phyloP scores from a whole-genome alignment of 2,797 vertebrate species.

The Anniella stebbinsi region DNA sequence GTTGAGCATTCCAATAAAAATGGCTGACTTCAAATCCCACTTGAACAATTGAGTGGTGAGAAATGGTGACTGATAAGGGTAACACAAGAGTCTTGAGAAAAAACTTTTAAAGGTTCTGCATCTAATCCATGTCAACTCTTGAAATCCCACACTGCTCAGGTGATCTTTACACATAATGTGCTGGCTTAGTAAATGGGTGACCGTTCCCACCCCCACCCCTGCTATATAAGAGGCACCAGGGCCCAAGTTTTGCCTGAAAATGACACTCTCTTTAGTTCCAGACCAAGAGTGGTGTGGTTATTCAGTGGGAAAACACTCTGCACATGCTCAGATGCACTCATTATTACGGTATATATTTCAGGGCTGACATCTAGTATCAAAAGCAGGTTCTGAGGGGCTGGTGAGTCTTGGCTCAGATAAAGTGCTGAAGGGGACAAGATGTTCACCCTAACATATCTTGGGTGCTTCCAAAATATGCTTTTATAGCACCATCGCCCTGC shows the following conservation, averaged over 20 bases:
- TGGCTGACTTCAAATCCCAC: slow-evolving; percentile 39
- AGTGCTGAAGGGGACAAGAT: not conserved
- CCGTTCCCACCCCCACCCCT: no score
- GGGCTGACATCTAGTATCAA: not conserved
- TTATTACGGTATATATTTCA: not conserved
- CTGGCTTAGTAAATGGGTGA: not conserved
- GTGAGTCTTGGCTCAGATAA: not conserved
- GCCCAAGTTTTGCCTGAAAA: not conserved
- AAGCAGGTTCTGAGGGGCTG: not conserved
- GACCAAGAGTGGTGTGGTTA: not conserved
- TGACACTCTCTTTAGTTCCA: not conserved
- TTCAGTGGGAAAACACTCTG: not conserved
- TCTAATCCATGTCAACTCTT: not conserved
- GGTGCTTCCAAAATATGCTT: no score
- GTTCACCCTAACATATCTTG: not conserved
- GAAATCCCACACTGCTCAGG: slow-evolving; percentile 24
- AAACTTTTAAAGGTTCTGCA: slow-evolving; percentile 18
- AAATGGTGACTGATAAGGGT: slow-evolving; percentile 30
- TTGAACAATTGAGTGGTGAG: slow-evolving; percentile 63
- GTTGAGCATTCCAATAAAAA: slow-evolving; percentile 35
- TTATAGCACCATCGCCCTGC: not conserved
- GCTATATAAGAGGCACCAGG: not conserved
- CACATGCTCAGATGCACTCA: not conserved
- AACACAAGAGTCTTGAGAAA: slow-evolving; percentile 14
- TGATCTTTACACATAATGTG: not conserved